Conservation (phyloP, 2,888 invertebrate genomes). For the Eristalis arbustorum region DNA sequence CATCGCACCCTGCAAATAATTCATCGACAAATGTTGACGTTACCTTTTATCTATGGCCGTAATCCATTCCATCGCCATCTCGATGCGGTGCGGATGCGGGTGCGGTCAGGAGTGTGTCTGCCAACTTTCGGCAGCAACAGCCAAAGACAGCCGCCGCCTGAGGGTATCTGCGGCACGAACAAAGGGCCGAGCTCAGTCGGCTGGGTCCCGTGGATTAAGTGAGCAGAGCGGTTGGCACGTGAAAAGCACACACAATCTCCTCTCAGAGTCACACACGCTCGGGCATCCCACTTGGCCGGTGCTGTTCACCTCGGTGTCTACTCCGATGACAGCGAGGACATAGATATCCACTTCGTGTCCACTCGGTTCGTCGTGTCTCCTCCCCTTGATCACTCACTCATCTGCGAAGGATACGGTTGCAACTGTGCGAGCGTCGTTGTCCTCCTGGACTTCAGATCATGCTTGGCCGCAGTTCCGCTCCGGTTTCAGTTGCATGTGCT, state of each 20-base stretch:
- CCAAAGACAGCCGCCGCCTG: conserved; percentile 1
- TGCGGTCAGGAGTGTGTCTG: conserved; percentile 47
- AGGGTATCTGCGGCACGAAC: conserved; percentile 8
- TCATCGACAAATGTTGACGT: conserved; percentile 63
- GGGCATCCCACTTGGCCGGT: not conserved
- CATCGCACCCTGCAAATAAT: conserved; percentile 43
- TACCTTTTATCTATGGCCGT: conserved; percentile 83
- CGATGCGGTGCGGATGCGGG: conserved; percentile 49
- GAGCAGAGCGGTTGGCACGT: conserved; percentile 16
- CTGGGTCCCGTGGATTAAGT: conserved; percentile 28
- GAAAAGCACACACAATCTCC: not conserved
- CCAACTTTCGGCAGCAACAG: conserved; percentile 55
- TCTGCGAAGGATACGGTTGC: not conserved
- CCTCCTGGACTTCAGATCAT: conserved; percentile 29
- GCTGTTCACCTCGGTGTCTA: not conserved
- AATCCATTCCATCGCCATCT: conserved; percentile 82
- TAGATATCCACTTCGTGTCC: not conserved
- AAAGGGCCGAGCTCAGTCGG: not conserved
- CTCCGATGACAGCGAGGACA: not conserved
- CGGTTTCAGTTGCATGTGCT: no score
- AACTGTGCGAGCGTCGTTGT: no score
- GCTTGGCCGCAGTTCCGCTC: conserved; percentile 29
- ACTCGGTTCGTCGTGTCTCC: conserved; percentile 2
- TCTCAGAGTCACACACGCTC: not conserved
- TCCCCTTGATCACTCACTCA: conserved; percentile 3